Conservation (phyloP, 2,797 vertebrate genomes). For the Enteromius trimaculatus region DNA sequence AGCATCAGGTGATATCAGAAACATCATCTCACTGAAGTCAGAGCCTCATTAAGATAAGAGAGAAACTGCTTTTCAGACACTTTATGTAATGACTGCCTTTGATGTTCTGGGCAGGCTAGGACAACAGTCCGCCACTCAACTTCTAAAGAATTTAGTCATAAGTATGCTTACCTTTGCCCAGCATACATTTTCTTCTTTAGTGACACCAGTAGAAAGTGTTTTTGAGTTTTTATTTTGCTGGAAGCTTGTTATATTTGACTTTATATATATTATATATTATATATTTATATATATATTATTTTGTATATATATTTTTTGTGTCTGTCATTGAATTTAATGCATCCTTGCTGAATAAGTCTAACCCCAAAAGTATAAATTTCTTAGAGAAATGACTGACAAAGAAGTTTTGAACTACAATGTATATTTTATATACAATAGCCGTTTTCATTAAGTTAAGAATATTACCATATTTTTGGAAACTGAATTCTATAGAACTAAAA, state of each 20-base stretch:
- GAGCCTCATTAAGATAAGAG: conserved; percentile 43
- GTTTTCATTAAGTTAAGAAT: neutral
- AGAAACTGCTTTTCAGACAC: conserved; percentile 42
- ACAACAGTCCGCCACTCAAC: conserved; percentile 33
- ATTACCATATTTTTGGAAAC: neutral
- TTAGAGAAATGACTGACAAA: neutral
- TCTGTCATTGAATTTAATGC: neutral
- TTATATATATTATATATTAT: neutral
- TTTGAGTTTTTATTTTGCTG: neutral
- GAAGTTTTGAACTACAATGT: neutral
- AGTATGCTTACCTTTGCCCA: conserved; percentile 28
- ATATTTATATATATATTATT: too few relatives aligned
- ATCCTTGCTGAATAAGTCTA: neutral
- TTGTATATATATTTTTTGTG: neutral
- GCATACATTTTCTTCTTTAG: neutral
- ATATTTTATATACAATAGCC: neutral
- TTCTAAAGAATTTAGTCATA: conserved; percentile 18
- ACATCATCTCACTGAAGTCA: conserved; percentile 18
- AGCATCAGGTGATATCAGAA: conserved; percentile 29
- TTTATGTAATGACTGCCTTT: conserved; percentile 50
- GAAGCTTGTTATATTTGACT: neutral
- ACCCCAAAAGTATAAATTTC: neutral
- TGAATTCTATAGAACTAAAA: neutral
- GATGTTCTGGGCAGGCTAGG: conserved; percentile 49
- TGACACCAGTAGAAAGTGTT: neutral